Percentiles rank a stretch among this genome's conserved stretches.
Evolutionary conservation across 2,113 vertebrate species (phyloP).

Genomic region (Tragelaphus strepsiceros): DNA sequence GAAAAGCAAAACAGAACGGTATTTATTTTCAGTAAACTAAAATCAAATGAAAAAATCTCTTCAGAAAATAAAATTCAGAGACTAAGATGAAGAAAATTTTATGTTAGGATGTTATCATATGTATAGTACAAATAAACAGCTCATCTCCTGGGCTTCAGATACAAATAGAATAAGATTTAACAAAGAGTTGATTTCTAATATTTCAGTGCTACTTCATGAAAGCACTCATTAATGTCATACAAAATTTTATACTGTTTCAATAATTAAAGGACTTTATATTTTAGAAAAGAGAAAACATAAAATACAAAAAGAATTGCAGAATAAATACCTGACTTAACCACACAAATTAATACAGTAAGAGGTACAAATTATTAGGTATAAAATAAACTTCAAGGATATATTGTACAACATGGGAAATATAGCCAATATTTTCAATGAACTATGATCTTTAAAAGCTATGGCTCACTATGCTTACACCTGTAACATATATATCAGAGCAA

Average conservation of each 20-base stretch:
- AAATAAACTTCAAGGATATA: neutral
- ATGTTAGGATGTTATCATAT: neutral
- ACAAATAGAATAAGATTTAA: neutral
- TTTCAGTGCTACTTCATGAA: constrained; percentile 30
- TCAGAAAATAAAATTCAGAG: constrained; percentile 30
- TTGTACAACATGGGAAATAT: neutral
- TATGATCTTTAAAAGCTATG: neutral
- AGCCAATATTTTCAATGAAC: neutral
- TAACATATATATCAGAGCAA: neutral
- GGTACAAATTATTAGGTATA: neutral
- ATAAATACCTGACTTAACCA: neutral
- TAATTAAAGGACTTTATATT: constrained; percentile 2
- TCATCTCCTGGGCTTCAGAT: neutral
- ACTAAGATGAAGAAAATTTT: neutral
- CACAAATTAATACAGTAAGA: neutral
- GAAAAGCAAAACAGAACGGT: neutral
- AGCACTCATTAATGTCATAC: neutral
- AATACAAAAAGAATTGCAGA: neutral
- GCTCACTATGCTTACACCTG: neutral
- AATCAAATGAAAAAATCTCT: neutral
- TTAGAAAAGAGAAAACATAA: neutral
- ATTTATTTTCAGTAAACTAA: neutral
- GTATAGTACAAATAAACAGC: neutral
- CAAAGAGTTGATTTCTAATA: neutral
- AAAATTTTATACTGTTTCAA: neutral